Evolutionary conservation across 2,797 vertebrate genomes (phyloP).

Genomic region (Centroberyx gerrardi): DNA sequence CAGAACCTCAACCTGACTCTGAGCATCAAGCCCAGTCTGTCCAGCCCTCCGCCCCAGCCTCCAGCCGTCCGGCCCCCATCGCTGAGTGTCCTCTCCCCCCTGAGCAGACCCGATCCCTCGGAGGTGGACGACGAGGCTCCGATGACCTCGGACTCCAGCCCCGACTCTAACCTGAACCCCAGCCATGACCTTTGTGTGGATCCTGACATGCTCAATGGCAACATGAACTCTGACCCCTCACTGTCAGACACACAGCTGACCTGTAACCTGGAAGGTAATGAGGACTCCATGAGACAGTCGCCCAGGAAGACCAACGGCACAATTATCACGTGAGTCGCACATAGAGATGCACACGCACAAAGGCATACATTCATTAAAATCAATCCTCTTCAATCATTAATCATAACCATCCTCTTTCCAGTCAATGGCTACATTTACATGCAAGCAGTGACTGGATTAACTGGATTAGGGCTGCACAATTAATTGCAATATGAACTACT

Average conservation of each 20-base stretch:
- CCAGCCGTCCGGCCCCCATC: constrained; percentile 69
- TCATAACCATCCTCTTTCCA: constrained; percentile 32
- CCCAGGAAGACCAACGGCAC: constrained; percentile 86
- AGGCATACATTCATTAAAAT: neutral
- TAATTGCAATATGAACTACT: too few species aligned
- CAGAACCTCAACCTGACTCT: constrained; percentile 79
- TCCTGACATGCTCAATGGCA: constrained; percentile 79
- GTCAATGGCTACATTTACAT: constrained; percentile 13
- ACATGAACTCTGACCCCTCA: constrained; percentile 57
- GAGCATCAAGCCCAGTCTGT: constrained; percentile 35
- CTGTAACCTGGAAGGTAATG: constrained; percentile 64
- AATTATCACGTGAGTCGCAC: constrained; percentile 93
- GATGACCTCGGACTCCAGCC: constrained; percentile 69
- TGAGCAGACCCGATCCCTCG: constrained; percentile 74
- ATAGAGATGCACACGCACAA: constrained; percentile 4
- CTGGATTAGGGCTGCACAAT: too few species aligned
- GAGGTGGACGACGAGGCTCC: constrained; percentile 78
- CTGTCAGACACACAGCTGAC: constrained; percentile 46
- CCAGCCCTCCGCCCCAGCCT: constrained; percentile 31
- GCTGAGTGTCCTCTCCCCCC: constrained; percentile 71
- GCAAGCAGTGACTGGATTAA: constrained; percentile 25
- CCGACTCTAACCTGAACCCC: constrained; percentile 73
- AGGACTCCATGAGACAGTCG: constrained; percentile 69
- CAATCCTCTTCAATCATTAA: constrained; percentile 13
- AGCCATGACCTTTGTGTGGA: constrained; percentile 71